Evolutionary conservation across 2,113 vertebrate species (phyloP).

Genomic region (chimpanzee (Pan troglodytes)): NHGRI_mPanTro3-v2.1_pri NC_072404.2:36875001-36875500

Average conservation of each 20-base stretch:
- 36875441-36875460: neutral
- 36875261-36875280: neutral
- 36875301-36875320: neutral
- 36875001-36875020: neutral
- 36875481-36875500: neutral
- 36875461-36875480: neutral
- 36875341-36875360: neutral
- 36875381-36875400: neutral
- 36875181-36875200: constrained; percentile 7
- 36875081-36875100: constrained; percentile 66
- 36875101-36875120: neutral
- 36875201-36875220: neutral
- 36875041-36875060: neutral
- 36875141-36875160: neutral
- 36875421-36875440: neutral
- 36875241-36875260: neutral
- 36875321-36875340: accelerated
- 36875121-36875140: neutral
- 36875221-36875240: constrained; percentile 23
- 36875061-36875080: constrained; percentile 39
- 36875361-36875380: neutral
- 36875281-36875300: neutral
- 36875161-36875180: neutral
- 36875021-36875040: neutral
- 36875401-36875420: neutral